Conservation (phyloP, 2,113 vertebrate species). For the Ageneiosus marmoratus region DNA sequence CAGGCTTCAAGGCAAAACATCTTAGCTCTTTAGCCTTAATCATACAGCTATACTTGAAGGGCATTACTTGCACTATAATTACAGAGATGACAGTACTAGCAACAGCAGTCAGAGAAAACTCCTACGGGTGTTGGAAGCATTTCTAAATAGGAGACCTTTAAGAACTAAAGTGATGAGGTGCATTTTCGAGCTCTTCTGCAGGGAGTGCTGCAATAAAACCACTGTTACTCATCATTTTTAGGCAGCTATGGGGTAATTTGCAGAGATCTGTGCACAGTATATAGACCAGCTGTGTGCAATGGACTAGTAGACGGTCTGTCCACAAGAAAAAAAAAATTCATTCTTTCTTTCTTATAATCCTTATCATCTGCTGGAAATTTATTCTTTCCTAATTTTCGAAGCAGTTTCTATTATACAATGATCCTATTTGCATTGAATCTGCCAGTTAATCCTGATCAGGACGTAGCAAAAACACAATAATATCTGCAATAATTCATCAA, state of each 20-base stretch:
- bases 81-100: not conserved
- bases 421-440: not conserved
- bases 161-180: not conserved
- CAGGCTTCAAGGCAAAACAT: constrained; percentile 9
- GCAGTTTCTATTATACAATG: not conserved
- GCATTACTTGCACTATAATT: constrained; percentile 11
- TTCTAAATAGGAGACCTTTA: not conserved
- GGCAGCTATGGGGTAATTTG: not conserved
- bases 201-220: not conserved
- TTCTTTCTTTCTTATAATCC: not conserved
- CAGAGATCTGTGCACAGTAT: not conserved
- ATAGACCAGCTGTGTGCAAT: not conserved
- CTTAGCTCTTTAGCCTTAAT: not conserved
- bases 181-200: not conserved
- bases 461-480: not conserved
- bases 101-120: not conserved
- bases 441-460: not conserved
- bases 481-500: not conserved
- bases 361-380: no score
- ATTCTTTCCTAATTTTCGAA: not conserved
- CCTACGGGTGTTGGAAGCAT: not conserved
- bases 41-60: not conserved
- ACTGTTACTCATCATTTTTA: not conserved
- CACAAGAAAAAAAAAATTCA: no score
- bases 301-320: not conserved